These are phyloP conservation scores for Phaonia tiefii DNA, from an alignment of 2,888 invertebrate species.

Conservation along the genomic window DNA sequence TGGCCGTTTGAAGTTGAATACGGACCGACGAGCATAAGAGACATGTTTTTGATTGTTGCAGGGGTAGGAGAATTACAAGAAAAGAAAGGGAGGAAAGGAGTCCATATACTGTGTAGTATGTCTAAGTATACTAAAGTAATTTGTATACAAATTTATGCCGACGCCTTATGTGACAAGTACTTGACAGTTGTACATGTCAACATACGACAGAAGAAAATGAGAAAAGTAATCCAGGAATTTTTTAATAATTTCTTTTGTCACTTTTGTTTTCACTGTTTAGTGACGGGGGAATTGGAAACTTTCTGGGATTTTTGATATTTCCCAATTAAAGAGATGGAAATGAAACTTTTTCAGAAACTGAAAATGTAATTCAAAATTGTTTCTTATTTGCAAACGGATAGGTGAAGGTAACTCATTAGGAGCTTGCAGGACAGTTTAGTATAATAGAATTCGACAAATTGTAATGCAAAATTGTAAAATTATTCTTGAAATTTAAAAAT, in stretches of 20 bases:
- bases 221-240: conserved; percentile 24
- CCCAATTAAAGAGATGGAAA: too few relatives aligned
- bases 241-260: conserved; percentile 25
- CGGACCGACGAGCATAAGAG: conserved; percentile 1
- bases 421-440: too few relatives aligned
- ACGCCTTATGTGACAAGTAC: conserved; percentile 64
- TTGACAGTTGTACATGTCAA: conserved; percentile 64
- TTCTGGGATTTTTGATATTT: too few relatives aligned
- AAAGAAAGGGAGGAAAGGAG: not conserved
- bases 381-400: too few relatives aligned
- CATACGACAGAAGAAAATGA: conserved; percentile 29
- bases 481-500: too few relatives aligned
- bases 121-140: too few relatives aligned
- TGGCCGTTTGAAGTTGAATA: conserved; percentile 51
- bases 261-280: not conserved
- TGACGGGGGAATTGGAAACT: not conserved
- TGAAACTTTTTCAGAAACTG: too few relatives aligned
- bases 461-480: too few relatives aligned
- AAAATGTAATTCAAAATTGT: too few relatives aligned
- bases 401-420: too few relatives aligned
- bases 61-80: not conserved
- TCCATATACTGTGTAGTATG: too few relatives aligned
- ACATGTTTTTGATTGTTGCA: not conserved
- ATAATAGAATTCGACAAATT: too few relatives aligned
- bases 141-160: conserved; percentile 63